Base-by-base conservation (phyloP, 2,888 invertebrate species). In the Tipula helvola region DNA sequence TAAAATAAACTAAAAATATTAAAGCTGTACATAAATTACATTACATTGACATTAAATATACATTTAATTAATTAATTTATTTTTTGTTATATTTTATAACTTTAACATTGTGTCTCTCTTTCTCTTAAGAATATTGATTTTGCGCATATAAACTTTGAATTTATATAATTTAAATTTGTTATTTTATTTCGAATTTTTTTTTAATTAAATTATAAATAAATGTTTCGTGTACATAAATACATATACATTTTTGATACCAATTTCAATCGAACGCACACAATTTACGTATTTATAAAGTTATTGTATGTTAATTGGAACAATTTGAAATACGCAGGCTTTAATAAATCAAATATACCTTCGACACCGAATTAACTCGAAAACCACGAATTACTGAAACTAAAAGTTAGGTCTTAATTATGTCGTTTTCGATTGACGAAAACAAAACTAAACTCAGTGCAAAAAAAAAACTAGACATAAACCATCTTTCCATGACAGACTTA, bases 91-190 rank as follows among this genome's bases (percentile, higher is more conserved):
- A 44, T 8, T 47, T 47, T n/a, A 16, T 10, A 44, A 44, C 12
- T 71, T 71, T 28, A 71, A 71, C 28, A 71, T 28, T 28, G 28
- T 28, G 71, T 71, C 71, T 28, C 71, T 28, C 28, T 28, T 28
- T 28, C n/a, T 10, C 28, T 71, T 71, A 71, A 71, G 28, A 71
- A 8, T 71, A 71, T 71, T 71, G 28, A 10, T 28, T 1, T 71
- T 18, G 71, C 28, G 28, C 28, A 71, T 71, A 71, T 57, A 71
- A 71, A 71, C 71, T 71, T 71, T 28, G 18, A 71, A 71, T 71
- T 71, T 71, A 71, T 71, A 71, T 71, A 71, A 71, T 71, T 71
- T 71, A 71, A 71, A 71, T 71, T 71, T 71, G 71, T 71, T 57
- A 16, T n/a, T 71, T 71, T 71, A 71, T 71, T 71, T 71, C 16